Conservation (phyloP, 2,888 invertebrate species). For the Ctena decussata region DNA sequence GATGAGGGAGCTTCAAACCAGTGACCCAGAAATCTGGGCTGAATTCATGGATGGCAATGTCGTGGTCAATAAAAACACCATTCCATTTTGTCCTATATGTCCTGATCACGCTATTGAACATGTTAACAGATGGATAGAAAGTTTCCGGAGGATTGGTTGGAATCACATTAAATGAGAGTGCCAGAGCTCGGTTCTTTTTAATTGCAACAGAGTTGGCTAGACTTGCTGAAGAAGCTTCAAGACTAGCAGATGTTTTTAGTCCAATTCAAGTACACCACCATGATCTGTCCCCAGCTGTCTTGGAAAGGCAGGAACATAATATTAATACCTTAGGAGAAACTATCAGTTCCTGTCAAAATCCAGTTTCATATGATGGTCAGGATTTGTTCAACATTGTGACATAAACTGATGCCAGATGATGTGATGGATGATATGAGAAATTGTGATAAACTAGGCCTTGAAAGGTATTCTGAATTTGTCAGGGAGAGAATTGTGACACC, state of each 20-base stretch:
- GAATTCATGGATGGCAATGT: conserved; percentile 9
- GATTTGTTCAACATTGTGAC: conserved; percentile 22
- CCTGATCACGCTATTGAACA: conserved; percentile 29
- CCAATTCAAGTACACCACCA: not conserved
- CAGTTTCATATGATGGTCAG: not conserved
- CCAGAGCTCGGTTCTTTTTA: conserved; percentile 12
- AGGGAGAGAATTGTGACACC: not conserved
- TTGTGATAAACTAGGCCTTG: not conserved
- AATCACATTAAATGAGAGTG: conserved; percentile 18
- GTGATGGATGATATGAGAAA: not conserved
- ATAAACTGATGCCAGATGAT: conserved; percentile 20
- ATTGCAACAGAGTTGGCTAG: not conserved
- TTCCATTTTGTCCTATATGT: conserved; percentile 17
- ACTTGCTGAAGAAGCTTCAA: not conserved
- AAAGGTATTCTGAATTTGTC: not conserved
- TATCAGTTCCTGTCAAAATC: not conserved
- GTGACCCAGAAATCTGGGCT: not conserved
- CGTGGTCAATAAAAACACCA: conserved; percentile 18
- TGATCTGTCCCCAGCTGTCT: not conserved
- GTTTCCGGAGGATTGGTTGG: conserved; percentile 15
- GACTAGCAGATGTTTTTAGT: not conserved
- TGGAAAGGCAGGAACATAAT: not conserved
- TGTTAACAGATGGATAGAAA: conserved; percentile 28
- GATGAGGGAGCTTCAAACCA: not conserved
- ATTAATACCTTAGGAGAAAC: not conserved